phyloP scores from a whole-genome alignment of 2,113 vertebrate genomes.

The Mus pahari region DNA sequence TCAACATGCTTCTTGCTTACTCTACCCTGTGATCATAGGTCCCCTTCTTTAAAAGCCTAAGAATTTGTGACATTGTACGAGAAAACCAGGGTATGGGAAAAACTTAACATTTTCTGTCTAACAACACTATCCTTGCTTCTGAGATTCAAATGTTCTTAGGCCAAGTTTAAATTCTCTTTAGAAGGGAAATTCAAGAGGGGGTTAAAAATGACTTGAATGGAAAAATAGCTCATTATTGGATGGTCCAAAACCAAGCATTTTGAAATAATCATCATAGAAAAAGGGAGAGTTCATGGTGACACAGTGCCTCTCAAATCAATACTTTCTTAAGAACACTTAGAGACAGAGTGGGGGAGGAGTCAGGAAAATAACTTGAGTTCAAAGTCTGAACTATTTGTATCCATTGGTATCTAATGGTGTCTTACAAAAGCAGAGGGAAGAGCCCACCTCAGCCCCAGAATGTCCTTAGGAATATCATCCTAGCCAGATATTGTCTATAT shows the following conservation, averaged over 20 bases:
- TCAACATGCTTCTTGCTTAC: background rate
- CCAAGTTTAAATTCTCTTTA: slow-evolving; percentile 29
- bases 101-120: background rate
- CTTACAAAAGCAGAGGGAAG: background rate
- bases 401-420: background rate
- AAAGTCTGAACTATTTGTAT: background rate
- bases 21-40: background rate
- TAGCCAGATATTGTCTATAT: background rate
- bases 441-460: rapidly evolving
- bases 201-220: background rate
- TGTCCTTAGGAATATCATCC: background rate
- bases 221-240: slow-evolving; percentile 8
- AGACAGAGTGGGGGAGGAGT: background rate
- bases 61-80: background rate
- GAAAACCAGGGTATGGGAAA: background rate
- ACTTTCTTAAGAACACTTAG: background rate
- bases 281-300: background rate
- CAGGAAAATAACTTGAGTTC: slow-evolving; percentile 6
- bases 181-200: background rate
- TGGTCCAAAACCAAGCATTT: background rate
- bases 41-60: background rate
- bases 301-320: slow-evolving; percentile 16
- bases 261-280: slow-evolving; percentile 15
- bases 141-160: slow-evolving; percentile 7
- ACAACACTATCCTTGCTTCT: background rate